Conservation (phyloP, 2,888 invertebrate genomes). For the Rhingia campestris region DNA sequence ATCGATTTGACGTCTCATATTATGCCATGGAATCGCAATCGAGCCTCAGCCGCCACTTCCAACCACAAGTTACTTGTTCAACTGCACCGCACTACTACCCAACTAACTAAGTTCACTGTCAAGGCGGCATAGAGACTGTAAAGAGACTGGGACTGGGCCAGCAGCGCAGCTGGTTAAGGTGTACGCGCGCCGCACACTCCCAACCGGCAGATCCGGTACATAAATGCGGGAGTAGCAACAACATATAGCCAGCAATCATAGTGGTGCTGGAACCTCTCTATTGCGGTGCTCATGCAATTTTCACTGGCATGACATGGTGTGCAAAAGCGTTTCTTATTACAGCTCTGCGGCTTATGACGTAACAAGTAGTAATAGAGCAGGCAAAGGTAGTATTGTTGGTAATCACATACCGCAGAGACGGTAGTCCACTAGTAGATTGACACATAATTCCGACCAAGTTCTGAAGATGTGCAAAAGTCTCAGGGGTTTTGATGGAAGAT, state of each 20-base stretch:
- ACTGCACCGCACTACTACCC: conserved; percentile 20
- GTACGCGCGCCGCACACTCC: conserved; percentile 9
- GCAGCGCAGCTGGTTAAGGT: conserved; percentile 6
- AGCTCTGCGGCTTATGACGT: conserved; percentile 59
- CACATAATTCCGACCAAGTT: conserved; percentile 42
- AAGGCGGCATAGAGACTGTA: conserved; percentile 34
- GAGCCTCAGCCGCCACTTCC: not conserved
- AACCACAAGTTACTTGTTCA: not conserved
- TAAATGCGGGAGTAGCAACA: not conserved
- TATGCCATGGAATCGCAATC: not conserved
- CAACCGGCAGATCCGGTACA: conserved; percentile 23
- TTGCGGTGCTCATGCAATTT: conserved; percentile 31
- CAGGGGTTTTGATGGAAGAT: not conserved
- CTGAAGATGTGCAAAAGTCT: conserved; percentile 37
- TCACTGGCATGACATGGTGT: conserved; percentile 20
- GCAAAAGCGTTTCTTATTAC: conserved; percentile 63
- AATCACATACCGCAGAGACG: conserved; percentile 26
- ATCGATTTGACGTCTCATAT: conserved; percentile 37
- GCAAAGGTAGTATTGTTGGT: conserved; percentile 12
- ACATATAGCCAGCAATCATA: no score
- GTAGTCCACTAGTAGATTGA: conserved; percentile 14
- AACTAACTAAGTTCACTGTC: conserved; percentile 65
- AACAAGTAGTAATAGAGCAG: conserved; percentile 26
- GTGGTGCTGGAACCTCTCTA: conserved; percentile 17
- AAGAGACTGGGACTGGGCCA: conserved; percentile 39